Evolutionary conservation across 1,140 invertebrate species (phyloP), one percentile per base, ranked within the genome.

Genomic region (Zaprionus davidi): DNA sequence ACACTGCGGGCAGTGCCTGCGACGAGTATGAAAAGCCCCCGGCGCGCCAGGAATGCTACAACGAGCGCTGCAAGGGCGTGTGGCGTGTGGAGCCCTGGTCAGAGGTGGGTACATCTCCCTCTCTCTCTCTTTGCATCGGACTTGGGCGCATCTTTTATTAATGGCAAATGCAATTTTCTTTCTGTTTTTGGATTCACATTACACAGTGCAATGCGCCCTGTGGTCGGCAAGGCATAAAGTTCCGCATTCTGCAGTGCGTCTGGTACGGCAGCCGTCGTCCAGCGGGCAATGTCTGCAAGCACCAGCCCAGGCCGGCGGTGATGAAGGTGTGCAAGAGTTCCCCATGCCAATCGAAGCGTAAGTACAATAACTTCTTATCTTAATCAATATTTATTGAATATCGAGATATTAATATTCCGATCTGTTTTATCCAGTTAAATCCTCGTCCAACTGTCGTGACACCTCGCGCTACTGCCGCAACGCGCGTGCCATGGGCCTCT

Each of bases 41-140:
- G 24, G 94, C 95, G 79, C 94, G 94, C 44, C 95, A 96, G 87
- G 95, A 97, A 86, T 98, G 97, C 87, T 95, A 95, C 93, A 97
- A 96, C 79, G 94, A 95, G 60, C 95, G 95, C 17, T 98, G 97
- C 93, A 95, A 95, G 90, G 96, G 96, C 0, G 95, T 96, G 13
- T 98, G 97, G 97, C 95, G 95, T 79, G 96, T 96, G 12, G 96
- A 96, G 5, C 95, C 96, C 74, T 98, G 97, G 97, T 97, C 96
- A 26, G 96, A 97, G 95, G 97, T 98, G 93, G 93, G 90, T 92
- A 26, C 3, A 51, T 26, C 24, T 24, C 24, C 4, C 13, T 5
- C 51, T 12, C 20, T 15, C 15, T 1, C 24, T 22, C 11, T 44
- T 9, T 38, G 17, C 31, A 28, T 49, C 51, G 22, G 36, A 65